Conservation (phyloP, 1,140 invertebrate species). For the Drosophila parvula region DNA sequence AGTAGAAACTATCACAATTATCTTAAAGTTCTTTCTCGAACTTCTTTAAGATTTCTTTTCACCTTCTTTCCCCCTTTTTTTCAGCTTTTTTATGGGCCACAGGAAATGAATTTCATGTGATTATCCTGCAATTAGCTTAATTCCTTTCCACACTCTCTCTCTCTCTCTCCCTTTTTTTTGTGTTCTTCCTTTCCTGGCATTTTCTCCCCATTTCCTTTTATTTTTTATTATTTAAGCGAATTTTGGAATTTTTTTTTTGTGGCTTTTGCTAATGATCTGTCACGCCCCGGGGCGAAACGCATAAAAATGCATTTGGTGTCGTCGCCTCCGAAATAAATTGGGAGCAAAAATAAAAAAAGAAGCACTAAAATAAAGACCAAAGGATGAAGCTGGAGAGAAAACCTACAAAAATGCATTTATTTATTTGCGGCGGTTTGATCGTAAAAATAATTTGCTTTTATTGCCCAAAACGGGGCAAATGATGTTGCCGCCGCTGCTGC, state of each 20-base stretch:
- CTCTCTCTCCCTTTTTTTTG: slow-evolving; percentile 27
- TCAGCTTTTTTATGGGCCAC: slow-evolving; percentile 3
- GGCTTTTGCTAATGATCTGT: slow-evolving; percentile 60
- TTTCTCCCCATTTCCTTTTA: slow-evolving; percentile 27
- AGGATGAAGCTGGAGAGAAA: slow-evolving; percentile 14
- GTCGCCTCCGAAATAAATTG: slow-evolving; percentile 38
- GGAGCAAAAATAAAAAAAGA: slow-evolving; percentile 20
- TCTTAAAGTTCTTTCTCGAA: too few relatives aligned
- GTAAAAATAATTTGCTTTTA: slow-evolving; percentile 81
- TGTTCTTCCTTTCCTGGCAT: slow-evolving; percentile 21
- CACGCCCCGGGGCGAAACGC: slow-evolving; percentile 62
- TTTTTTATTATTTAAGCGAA: slow-evolving; percentile 14
- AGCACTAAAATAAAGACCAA: slow-evolving; percentile 13
- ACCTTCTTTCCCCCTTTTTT: background rate
- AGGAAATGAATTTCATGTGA: slow-evolving; percentile 40
- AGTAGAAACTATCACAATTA: background rate
- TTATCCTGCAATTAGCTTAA: slow-evolving; percentile 51
- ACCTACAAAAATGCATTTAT: slow-evolving; percentile 68
- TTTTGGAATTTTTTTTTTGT: slow-evolving; percentile 8
- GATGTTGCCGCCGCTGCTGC: slow-evolving; percentile 40
- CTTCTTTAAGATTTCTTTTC: background rate
- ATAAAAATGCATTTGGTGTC: slow-evolving; percentile 72
- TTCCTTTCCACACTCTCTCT: slow-evolving; percentile 45
- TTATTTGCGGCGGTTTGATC: slow-evolving; percentile 74
- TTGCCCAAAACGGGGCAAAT: slow-evolving; percentile 57